Percentiles rank a stretch among this genome's conserved stretches.
These are phyloP conservation scores for Caracal caracal DNA, from an alignment of 2,113 vertebrate genomes.

Conservation along the genomic window DNA sequence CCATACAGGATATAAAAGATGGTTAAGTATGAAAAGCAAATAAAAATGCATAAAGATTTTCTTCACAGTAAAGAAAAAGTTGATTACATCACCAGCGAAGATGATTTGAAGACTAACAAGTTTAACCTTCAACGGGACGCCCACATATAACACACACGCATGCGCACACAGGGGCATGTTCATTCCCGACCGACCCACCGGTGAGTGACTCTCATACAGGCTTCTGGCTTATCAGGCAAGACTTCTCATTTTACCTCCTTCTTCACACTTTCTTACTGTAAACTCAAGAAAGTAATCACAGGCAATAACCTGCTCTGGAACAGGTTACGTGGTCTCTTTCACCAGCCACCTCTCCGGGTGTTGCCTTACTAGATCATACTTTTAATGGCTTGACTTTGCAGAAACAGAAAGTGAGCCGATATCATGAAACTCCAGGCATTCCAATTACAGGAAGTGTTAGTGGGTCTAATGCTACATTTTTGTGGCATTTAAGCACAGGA, in stretches of 20 bases:
- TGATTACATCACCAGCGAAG: background rate
- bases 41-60: background rate
- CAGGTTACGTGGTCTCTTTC: background rate
- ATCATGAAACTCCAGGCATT: background rate
- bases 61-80: background rate
- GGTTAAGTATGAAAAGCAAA: background rate
- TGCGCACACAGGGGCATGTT: background rate
- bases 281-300: background rate
- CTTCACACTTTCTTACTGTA: background rate
- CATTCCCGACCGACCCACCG: background rate
- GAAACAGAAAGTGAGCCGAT: background rate
- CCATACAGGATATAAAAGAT: background rate
- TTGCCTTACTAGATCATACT: background rate
- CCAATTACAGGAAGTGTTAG: constrained; percentile 8
- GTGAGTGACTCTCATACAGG: background rate
- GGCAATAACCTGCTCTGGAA: background rate
- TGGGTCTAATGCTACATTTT: background rate
- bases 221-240: background rate
- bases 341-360: background rate
- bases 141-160: no score
- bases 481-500: background rate
- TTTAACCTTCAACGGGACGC: background rate
- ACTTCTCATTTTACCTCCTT: constrained; percentile 10
- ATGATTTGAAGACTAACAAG: background rate
- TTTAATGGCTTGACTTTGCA: background rate